These are phyloP conservation scores for Helleia helle DNA, from an alignment of 2,888 invertebrate species.

Conservation along the genomic window DNA sequence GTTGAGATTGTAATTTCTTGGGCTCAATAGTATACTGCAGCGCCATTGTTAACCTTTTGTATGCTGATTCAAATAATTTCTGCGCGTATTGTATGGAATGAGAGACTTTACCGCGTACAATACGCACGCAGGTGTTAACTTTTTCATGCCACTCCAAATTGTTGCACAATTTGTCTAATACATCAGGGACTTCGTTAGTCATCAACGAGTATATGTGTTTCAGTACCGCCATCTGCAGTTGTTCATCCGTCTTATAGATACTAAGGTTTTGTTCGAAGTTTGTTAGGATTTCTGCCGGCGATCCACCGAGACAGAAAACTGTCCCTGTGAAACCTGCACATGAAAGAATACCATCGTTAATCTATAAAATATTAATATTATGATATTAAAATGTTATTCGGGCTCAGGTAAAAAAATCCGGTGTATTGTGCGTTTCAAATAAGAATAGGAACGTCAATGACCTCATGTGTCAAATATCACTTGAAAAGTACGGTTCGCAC, in stretches of 20 bases:
- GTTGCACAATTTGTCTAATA: neutral
- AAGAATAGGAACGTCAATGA: too few relatives aligned
- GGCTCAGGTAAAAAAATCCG: too few relatives aligned
- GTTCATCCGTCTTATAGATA: slow-evolving; percentile 26
- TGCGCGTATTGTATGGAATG: slow-evolving; percentile 42
- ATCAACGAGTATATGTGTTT: slow-evolving; percentile 38
- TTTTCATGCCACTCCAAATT: slow-evolving; percentile 16
- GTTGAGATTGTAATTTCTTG: slow-evolving; percentile 26
- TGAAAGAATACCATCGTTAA: too few relatives aligned
- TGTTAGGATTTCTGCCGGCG: slow-evolving; percentile 31
- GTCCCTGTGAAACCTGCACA: slow-evolving; percentile 36
- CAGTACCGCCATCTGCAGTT: slow-evolving; percentile 33
- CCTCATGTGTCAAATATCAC: too few relatives aligned
- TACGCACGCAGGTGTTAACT: slow-evolving; percentile 26
- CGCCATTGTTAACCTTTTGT: slow-evolving; percentile 26
- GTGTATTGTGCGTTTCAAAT: too few relatives aligned
- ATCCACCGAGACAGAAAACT: slow-evolving; percentile 38
- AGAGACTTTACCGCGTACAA: slow-evolving; percentile 32
- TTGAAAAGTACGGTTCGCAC: too few relatives aligned
- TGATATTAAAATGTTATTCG: too few relatives aligned
- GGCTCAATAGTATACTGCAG: slow-evolving; percentile 20
- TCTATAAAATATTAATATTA: too few relatives aligned
- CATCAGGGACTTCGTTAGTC: slow-evolving; percentile 15
- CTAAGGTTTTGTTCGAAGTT: slow-evolving; percentile 28
- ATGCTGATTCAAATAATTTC: slow-evolving; percentile 31